phyloP scores from a whole-genome alignment of 2,888 invertebrate species.

The Drosophila peninsularis region DNA sequence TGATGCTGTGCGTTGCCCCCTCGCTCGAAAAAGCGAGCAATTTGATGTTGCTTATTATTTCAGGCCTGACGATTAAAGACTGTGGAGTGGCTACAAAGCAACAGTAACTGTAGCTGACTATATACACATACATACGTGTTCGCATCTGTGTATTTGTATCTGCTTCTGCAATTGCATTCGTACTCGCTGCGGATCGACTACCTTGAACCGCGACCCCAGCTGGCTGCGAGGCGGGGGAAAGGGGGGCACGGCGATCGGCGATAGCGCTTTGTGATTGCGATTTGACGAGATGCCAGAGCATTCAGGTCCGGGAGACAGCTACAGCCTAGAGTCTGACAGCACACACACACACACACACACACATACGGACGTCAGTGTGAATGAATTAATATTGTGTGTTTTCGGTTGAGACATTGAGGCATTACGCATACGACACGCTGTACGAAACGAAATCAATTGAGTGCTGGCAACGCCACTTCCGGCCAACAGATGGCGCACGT shows the following conservation, averaged over 20 bases:
- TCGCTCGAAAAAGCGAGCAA: conserved; percentile 49
- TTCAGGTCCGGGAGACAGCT: conserved; percentile 25
- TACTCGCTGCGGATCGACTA: conserved; percentile 23
- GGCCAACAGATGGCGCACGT: conserved; percentile 17
- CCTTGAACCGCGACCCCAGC: conserved; percentile 62
- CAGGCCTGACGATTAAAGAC: conserved; percentile 50
- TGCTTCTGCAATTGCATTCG: conserved; percentile 14
- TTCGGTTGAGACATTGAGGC: conserved; percentile 9
- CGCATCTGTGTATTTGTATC: conserved; percentile 6
- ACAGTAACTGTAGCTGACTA: conserved; percentile 1
- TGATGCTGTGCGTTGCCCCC: conserved; percentile 28
- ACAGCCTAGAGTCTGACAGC: conserved; percentile 12
- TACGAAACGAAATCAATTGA: conserved; percentile 19
- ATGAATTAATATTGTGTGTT: conserved; percentile 33
- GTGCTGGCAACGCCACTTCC: conserved; percentile 6
- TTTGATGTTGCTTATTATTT: conserved; percentile 65
- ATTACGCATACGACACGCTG: conserved; percentile 45
- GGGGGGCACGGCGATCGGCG: conserved; percentile 22
- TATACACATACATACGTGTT: not conserved
- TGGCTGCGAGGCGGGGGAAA: conserved; percentile 15
- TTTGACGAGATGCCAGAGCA: conserved; percentile 40
- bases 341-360: conserved; percentile 1
- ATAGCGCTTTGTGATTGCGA: conserved; percentile 39
- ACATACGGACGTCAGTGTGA: not conserved
- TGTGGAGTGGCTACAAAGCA: conserved; percentile 34